Evolutionary conservation across 2,797 vertebrate species (phyloP), one percentile per base, ranked within the genome.

Genomic region (Arrhamphus sclerolepis): DNA sequence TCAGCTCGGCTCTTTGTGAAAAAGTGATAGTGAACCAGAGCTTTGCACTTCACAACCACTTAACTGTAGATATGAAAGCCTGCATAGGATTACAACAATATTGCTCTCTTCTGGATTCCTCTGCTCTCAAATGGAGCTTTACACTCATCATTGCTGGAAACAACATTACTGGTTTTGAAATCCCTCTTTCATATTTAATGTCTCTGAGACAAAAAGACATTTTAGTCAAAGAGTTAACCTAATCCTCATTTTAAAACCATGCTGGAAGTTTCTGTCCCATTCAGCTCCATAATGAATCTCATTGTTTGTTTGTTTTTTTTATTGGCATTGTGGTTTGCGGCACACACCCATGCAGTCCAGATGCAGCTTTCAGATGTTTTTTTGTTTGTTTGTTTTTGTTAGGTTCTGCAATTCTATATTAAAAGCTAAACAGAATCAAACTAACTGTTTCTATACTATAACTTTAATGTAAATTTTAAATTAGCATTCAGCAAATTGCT

Each of bases 141-240:
- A 48, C 41, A 34, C 43, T 66, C 55, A 66, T 62, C 60, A 74
- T n/a, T 53, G 46, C 67, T 72, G 56, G 44, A 79, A 62, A 67
- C 60, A 47, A 14, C 66, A 63, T 46, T 24, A 49, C 75, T 56
- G 53, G 46, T 77, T 75, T 39, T 11, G 48, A 53, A 83, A 70
- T 56, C 54, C n/a, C 8, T 53, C 11, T 47, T 79, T 80, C 38
- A 62, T 63, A 66, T 83, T 72, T 77, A 80, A 82, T 81, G 44
- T 34, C 31, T 70, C 39, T 49, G 65, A 68, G 3, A 64, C 58
- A 58, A 85, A 84, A 59, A 69, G 55, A n/a, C 34, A 47, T 68
- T 83, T 77, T 42, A 75, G 53, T 51, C 62, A 72, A 66, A 78
- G 58, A 68, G 46, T 75, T 48, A 70, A 72, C 62, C 64, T 81